Percentiles rank a stretch among this genome's conserved stretches.
Evolutionary conservation across 2,113 vertebrate species (phyloP).

Genomic region (Hyperopisus bebe): DNA sequence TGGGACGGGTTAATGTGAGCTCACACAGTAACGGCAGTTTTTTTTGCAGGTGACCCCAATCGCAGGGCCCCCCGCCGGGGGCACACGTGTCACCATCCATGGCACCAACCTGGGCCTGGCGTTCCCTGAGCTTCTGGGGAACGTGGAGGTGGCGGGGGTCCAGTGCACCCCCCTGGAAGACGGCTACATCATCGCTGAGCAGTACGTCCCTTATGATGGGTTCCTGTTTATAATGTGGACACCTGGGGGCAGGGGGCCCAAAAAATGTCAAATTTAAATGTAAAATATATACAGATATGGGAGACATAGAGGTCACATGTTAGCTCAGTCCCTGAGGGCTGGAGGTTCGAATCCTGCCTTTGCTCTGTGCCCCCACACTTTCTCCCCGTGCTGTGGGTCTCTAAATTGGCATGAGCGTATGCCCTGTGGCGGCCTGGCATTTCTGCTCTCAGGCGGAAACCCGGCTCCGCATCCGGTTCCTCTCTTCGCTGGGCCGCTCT

Average conservation of each 20-base stretch:
- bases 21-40: background rate
- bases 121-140: slow-evolving; percentile 84
- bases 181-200: slow-evolving; percentile 88
- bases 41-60: slow-evolving; percentile 78
- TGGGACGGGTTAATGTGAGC: background rate
- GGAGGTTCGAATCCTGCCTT: background rate
- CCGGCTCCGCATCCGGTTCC: background rate
- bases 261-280: background rate
- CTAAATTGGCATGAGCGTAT: background rate
- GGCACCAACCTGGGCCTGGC: slow-evolving; percentile 89
- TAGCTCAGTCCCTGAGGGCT: background rate
- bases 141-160: slow-evolving; percentile 88
- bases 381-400: background rate
- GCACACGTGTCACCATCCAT: slow-evolving; percentile 87
- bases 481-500: background rate
- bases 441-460: background rate
- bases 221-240: background rate
- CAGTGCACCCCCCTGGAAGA: slow-evolving; percentile 78
- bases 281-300: background rate
- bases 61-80: slow-evolving; percentile 89
- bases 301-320: background rate
- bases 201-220: slow-evolving; percentile 65
- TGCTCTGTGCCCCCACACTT: background rate
- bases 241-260: background rate
- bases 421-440: background rate